A percentile compares a stretch with the other conserved stretches of the same genome.
Evolutionary conservation across 2,113 vertebrate species (phyloP).

Genomic region (Gallinago jamesoni): DNA sequence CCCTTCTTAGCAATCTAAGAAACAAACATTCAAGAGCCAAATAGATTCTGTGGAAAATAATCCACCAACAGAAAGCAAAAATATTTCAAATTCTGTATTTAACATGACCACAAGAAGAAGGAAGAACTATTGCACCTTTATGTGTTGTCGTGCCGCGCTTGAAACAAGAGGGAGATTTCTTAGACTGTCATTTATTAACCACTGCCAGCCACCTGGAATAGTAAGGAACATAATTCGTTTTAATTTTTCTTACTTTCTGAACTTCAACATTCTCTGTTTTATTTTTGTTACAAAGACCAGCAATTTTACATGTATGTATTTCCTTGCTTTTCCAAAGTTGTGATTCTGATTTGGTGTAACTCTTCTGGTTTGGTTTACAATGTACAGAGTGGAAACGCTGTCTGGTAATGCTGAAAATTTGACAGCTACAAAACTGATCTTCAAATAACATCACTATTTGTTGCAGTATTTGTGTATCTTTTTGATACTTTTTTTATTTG

Average conservation of each 20-base stretch:
- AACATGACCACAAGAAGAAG: neutral
- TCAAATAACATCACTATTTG: neutral
- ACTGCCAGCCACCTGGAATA: constrained; percentile 85
- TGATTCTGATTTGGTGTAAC: neutral
- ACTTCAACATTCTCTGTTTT: neutral
- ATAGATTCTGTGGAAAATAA: neutral
- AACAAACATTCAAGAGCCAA: neutral
- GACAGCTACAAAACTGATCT: neutral
- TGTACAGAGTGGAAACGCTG: neutral
- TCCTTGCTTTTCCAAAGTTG: neutral
- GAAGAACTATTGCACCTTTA: constrained; percentile 76
- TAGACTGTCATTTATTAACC: constrained; percentile 88
- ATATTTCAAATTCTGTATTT: neutral
- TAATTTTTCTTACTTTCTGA: neutral
- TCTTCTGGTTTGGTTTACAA: neutral
- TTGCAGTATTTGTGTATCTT: neutral
- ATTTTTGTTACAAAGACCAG: neutral
- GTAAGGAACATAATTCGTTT: neutral
- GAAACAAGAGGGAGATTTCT: constrained; percentile 83
- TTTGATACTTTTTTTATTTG: neutral
- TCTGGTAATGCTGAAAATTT: neutral
- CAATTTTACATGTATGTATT: rapidly evolving
- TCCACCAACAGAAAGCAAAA: neutral
- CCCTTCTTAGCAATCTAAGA: neutral
- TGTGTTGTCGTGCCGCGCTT: constrained; percentile 68